These are phyloP conservation scores for Reticulitermes lucifugus DNA, from an alignment of 2,888 invertebrate genomes.

Conservation along the genomic window DNA sequence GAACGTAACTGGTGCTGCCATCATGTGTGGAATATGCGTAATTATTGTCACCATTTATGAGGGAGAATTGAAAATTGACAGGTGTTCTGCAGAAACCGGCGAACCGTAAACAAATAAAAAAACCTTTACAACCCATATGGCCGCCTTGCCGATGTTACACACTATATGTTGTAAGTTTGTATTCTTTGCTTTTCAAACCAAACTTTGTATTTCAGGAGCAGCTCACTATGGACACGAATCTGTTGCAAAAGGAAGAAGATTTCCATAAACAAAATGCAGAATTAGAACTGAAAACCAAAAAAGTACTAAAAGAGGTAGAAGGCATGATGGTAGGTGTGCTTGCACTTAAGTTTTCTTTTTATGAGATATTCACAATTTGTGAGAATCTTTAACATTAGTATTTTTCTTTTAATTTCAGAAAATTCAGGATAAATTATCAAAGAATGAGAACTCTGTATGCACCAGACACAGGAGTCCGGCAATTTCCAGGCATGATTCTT, in stretches of 20 bases:
- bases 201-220: not conserved
- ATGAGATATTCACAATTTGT: not conserved
- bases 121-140: not conserved
- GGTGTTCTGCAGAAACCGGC: not conserved
- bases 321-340: conserved; percentile 59
- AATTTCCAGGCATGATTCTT: not conserved
- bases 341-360: not conserved
- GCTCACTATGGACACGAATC: conserved; percentile 50
- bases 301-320: conserved; percentile 61
- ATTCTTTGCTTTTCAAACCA: not conserved
- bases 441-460: not conserved
- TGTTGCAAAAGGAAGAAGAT: conserved; percentile 62
- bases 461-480: not conserved
- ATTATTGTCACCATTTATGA: not conserved
- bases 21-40: too few species aligned
- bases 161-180: not conserved
- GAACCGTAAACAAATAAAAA: not conserved
- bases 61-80: not conserved
- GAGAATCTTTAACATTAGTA: not conserved
- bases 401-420: not conserved
- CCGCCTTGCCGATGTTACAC: too few species aligned
- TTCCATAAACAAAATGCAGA: conserved; percentile 62
- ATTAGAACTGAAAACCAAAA: conserved; percentile 61
- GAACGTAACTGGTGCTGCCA: too few species aligned
- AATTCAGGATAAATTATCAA: conserved; percentile 2